A percentile compares a stretch with the other conserved stretches of the same genome.
These are phyloP conservation scores for Galerucella pusilla DNA, from an alignment of 2,888 invertebrate genomes.

Conservation along the genomic window DNA sequence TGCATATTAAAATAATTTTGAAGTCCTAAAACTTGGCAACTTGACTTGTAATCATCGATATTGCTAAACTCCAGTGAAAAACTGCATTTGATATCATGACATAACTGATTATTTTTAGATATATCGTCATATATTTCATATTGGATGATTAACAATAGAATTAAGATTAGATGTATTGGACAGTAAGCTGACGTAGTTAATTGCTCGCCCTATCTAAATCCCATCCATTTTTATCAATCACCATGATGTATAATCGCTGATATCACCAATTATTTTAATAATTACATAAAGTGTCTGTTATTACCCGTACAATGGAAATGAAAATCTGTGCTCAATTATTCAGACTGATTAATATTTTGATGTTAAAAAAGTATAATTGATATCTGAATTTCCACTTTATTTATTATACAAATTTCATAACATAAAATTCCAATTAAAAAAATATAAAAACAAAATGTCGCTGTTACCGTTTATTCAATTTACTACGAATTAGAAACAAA, in stretches of 20 bases:
- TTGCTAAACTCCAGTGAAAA: background rate
- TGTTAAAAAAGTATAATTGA: background rate
- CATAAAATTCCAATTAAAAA: too few species aligned
- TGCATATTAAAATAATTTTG: too few species aligned
- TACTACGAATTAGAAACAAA: too few species aligned
- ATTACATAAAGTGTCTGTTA: background rate
- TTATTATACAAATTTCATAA: background rate
- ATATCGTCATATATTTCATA: constrained; percentile 3
- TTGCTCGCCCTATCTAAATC: background rate
- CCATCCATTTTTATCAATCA: background rate
- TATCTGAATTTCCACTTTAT: background rate
- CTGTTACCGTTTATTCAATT: too few species aligned
- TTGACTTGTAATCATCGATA: too few species aligned
- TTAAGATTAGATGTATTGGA: background rate
- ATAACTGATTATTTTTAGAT: constrained; percentile 1
- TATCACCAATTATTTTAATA: constrained; percentile 3
- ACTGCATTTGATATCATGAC: background rate
- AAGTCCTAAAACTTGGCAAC: too few species aligned
- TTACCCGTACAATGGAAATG: background rate
- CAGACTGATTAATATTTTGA: too few species aligned
- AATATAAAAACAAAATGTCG: too few species aligned
- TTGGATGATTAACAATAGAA: constrained; percentile 1
- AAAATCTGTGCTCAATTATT: background rate
- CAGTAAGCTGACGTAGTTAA: background rate
- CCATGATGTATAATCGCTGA: background rate